Base-by-base conservation (phyloP, 2,888 invertebrate genomes). In the Parnassius glacialis region DNA sequence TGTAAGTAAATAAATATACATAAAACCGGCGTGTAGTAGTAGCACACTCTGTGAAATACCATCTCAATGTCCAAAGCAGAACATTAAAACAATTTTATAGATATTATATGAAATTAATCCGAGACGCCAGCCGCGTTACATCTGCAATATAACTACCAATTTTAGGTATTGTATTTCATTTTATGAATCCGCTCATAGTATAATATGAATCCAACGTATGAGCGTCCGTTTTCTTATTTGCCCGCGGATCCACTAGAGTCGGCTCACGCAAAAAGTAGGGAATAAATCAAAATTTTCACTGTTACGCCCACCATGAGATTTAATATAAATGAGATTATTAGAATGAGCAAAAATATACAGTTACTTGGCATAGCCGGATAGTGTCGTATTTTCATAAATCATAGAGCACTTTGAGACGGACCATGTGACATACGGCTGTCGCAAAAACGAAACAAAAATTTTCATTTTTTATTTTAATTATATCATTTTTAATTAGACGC, bases 341-440 rank as follows among this genome's bases (percentile, higher is more conserved):
- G 73, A 78, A 80, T 75, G 70, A 78, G 76, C 72, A 73, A 81
- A 83, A 83, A 85, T 82, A 85, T 73, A 70, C 70, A 76, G 76
- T 77, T 74, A 71, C 68, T 76, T 71, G 71, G 70, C 76, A 79
- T 76, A 79, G 83, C 81, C 78, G 83, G 84, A 83, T 78, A 74
- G 72, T 82, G 81, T 81, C 81, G 74, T 72, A 62, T 74, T 73
- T 65, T 65, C 67, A 80, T 84, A 86, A 87, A 84, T 85, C 82
- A 84, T 75, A 74, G 67, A 54, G 63, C 65, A 67, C 70, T 75
- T 73, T 67, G 68, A 71, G 75, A 79, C 68, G 74, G 71, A 63
- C 66, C 57, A 20, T 59, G 69, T 61, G 72, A 80, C 77, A 80
- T 67, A 79, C 76, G 45, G 67, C 41, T 65, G 25, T 41, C 48